Evolutionary conservation across 2,888 invertebrate genomes (phyloP), one percentile per base, ranked within the genome.

Genomic region (Steinernema scapterisci): DNA sequence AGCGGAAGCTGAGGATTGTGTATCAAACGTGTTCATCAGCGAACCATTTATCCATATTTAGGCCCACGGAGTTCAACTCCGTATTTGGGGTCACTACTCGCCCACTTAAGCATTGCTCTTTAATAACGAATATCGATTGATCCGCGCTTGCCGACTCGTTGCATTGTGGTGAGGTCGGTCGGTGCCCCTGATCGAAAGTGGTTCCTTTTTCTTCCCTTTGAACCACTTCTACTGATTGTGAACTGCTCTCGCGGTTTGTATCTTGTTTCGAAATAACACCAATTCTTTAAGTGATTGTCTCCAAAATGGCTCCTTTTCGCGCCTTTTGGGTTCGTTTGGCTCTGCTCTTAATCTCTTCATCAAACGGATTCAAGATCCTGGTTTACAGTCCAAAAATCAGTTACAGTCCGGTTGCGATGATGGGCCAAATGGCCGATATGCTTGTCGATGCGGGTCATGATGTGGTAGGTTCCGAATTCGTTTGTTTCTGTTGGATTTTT

Each of bases 391-490:
- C 1, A 25, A 27, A 63, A 6, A 63, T 31, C n/a, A 31, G 27
- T 3, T 7, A 27, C 21, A 63, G 63, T n/a, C 63, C 27, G n/a
- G 63, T 63, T 1, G 16, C 1, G 1, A 27, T 31, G 9, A 31
- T 63, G 63, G 63, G 63, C 3, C 63, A 27, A 19, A 16, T 63
- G 5, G 63, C 63, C 5, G 63, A 63, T 19, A 27, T 63, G 1
- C 63, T 63, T 16, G 63, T 63, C 16, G 63, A 63, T 11, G 63
- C 63, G 11, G 63, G 63, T 16, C 63, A 63, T 25, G 63, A 31
- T 31, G 63, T 63, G 63, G 63, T 63, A 31, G 21, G 54, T 54
- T 6, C 3, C 19, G 13, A 19, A n/a, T n/a, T n/a, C n/a, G n/a
- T 6, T 38, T 9, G 38, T 38, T 3, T 9, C 9, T 48, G 5